Evolutionary conservation across 1,140 invertebrate genomes (phyloP).

Genomic region (Mycetomoellerius zeteki): DNA sequence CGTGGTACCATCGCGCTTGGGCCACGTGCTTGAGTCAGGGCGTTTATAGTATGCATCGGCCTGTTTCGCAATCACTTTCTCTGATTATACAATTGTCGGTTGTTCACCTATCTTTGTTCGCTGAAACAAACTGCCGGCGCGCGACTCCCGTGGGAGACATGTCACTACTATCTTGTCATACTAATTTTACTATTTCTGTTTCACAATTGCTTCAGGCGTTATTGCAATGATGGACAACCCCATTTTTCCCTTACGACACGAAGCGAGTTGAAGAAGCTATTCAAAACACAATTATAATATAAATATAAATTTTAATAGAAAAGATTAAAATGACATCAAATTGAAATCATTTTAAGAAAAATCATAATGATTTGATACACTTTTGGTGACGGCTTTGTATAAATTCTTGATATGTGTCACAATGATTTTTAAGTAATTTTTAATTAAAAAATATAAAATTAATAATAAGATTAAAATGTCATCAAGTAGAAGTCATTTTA

Average conservation of each 20-base stretch:
- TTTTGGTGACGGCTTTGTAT: no score
- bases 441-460: no score
- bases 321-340: no score
- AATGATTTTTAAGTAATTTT: no score
- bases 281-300: no score
- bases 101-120: slow-evolving; percentile 83
- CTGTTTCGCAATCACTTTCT: slow-evolving; percentile 84
- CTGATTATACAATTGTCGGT: slow-evolving; percentile 82
- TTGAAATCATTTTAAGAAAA: no score
- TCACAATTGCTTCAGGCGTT: not conserved
- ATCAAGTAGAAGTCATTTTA: no score
- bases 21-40: slow-evolving; percentile 25
- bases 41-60: slow-evolving; percentile 9
- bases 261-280: not conserved
- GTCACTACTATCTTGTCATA: not conserved
- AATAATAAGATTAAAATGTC: no score
- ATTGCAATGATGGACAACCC: not conserved
- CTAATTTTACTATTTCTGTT: not conserved
- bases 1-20: slow-evolving; percentile 1
- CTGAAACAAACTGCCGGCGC: slow-evolving; percentile 37
- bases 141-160: not conserved
- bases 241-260: not conserved
- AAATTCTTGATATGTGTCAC: no score
- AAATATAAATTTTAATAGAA: no score
- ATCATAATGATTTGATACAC: no score